A percentile compares a stretch with the other conserved stretches of the same genome.
phyloP scores from a whole-genome alignment of 2,797 vertebrate species.

The Alcedo atthis region DNA sequence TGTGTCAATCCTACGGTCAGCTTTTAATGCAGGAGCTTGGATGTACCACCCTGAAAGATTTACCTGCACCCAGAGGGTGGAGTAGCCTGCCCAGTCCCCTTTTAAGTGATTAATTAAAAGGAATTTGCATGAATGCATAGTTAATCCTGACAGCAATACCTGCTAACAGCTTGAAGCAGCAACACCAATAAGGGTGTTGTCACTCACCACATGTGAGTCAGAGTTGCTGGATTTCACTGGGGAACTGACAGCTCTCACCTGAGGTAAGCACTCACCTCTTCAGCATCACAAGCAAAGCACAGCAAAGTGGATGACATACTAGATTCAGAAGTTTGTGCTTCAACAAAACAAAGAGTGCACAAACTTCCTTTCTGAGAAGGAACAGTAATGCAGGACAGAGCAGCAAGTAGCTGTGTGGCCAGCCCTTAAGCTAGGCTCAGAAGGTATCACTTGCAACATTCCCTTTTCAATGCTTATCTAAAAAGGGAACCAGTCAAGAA shows the following conservation, averaged over 20 bases:
- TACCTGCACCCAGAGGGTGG: constrained; percentile 2
- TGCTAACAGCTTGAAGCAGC: background rate
- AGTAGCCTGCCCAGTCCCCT: background rate
- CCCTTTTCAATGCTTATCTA: background rate
- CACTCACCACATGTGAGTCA: rapidly evolving
- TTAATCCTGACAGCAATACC: background rate
- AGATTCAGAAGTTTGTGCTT: background rate
- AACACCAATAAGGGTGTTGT: background rate
- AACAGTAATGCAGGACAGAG: background rate
- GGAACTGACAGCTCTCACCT: background rate
- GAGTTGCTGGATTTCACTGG: background rate
- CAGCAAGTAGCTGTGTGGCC: rapidly evolving
- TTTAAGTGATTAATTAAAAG: background rate
- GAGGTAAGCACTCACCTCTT: background rate
- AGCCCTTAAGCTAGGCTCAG: background rate
- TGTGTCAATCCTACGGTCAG: background rate
- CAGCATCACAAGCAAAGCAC: background rate
- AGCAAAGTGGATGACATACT: background rate
- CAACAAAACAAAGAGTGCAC: background rate
- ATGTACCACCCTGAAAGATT: background rate
- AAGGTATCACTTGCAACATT: background rate
- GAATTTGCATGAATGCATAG: constrained; percentile 9
- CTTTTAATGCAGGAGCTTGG: background rate
- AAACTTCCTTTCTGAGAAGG: background rate
- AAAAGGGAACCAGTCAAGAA: background rate